Evolutionary conservation across 1,140 invertebrate genomes (phyloP).

Genomic region (Ceratina japonica): DNA sequence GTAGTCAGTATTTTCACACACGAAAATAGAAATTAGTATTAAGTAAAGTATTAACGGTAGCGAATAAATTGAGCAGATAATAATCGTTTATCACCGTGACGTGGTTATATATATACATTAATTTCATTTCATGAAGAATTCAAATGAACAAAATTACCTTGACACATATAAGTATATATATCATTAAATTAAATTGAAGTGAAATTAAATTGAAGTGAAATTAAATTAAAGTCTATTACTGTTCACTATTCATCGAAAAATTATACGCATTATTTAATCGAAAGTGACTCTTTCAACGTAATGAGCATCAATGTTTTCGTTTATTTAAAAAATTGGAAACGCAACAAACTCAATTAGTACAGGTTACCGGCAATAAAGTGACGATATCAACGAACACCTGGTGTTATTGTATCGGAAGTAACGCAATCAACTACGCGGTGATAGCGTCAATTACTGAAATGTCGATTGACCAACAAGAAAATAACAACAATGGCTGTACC

Average conservation of each 20-base stretch:
- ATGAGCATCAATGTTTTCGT: not conserved
- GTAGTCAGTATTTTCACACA: no score
- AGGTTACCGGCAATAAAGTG: not conserved
- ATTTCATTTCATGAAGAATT: no score
- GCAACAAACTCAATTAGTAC: not conserved
- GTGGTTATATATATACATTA: no score
- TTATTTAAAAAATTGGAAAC: not conserved
- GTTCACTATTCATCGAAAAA: not conserved
- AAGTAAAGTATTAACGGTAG: no score
- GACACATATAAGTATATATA: no score
- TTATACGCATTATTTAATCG: not conserved
- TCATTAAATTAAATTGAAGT: no score
- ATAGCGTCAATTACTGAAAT: not conserved
- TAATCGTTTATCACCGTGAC: no score
- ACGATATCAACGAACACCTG: conserved; percentile 15
- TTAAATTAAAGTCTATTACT: no score
- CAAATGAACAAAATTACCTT: no score
- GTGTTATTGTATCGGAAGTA: conserved; percentile 1
- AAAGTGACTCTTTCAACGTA: conserved; percentile 6
- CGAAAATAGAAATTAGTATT: not conserved
- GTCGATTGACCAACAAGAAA: conserved; percentile 2
- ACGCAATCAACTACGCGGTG: not conserved
- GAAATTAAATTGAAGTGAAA: no score
- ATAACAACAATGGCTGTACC: not conserved
- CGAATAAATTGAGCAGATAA: no score